Evolutionary conservation across 2,797 vertebrate genomes (phyloP), one percentile per base, ranked within the genome.

Genomic region (Anabas testudineus): DNA sequence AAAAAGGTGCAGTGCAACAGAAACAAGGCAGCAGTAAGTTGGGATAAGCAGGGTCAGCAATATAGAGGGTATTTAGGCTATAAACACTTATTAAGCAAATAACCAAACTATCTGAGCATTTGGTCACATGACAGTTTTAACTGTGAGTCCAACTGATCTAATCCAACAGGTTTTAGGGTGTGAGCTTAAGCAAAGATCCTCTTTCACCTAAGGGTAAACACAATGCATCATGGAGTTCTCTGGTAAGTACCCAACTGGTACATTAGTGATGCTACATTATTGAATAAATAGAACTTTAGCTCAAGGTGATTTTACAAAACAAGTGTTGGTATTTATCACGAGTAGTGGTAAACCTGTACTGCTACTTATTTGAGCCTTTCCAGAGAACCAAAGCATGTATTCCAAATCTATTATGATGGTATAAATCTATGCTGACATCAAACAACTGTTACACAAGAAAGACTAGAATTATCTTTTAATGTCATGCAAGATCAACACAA

Each of bases 1-100:
- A 93, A 91, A 90, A 92, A 91, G 91, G 89, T 93, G 91, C 90
- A 92, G 72, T 92, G 92, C 91, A 93, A 92, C 89, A 90, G 22
- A 91, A 91, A 92, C 86, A 90, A 84, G 80, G 76, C 83, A 89
- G 75, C 79, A 86, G 66, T 88, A 73, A 78, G 82, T 78, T 83
- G 47, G 84, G 87, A 46, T 83, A 86, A 85, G 88, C 81, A 87
- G 83, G 88, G 75, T 72, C 84, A 87, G 89, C 70, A 68, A 76
- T 65, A 85, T 22, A 69, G 13, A 71, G 67, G 59, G 59, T 10
- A 66, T 67, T 58, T 62, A 32, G 37, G 57, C 55, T 61, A 79
- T 69, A 16, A 69, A 42, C 18, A 18, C 18, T 42, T 18, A 14
- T 47, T 78, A 70, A 62, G 32, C 48, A 78, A 70, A 69, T 49